Conservation (phyloP, 2,113 vertebrate genomes). For the Chloebia gouldiae region DNA sequence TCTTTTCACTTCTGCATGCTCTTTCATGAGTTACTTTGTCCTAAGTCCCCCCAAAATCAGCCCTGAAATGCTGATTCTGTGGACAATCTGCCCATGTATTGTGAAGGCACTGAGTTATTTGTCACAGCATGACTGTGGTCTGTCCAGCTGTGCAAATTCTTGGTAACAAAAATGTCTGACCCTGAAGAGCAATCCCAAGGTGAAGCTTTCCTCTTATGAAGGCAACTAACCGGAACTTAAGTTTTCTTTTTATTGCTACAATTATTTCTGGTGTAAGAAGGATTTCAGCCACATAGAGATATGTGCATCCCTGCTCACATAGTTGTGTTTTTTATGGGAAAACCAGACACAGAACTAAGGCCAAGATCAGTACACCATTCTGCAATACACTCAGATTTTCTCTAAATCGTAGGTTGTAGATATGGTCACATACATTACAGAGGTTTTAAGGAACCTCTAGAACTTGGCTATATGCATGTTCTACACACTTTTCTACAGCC, state of each 20-base stretch:
- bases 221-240: neutral
- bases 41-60: neutral
- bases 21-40: neutral
- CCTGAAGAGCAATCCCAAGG: neutral
- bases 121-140: neutral
- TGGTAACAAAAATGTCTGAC: neutral
- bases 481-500: neutral
- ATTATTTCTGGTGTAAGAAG: neutral
- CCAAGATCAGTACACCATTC: neutral
- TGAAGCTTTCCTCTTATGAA: neutral
- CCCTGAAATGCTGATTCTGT: neutral
- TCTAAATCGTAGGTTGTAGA: neutral
- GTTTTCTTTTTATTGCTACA: neutral
- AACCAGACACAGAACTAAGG: neutral
- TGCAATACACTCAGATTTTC: neutral
- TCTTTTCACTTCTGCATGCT: neutral
- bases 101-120: neutral
- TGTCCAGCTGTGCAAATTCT: neutral
- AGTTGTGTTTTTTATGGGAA: neutral
- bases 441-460: neutral
- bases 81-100: neutral
- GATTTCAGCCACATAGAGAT: neutral
- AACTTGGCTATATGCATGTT: neutral
- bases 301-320: neutral
- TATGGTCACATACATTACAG: neutral